Percentiles rank a stretch among this genome's conserved stretches.
These are phyloP conservation scores for Ruditapes philippinarum DNA, from an alignment of 1,140 invertebrate genomes.

Conservation along the genomic window DNA sequence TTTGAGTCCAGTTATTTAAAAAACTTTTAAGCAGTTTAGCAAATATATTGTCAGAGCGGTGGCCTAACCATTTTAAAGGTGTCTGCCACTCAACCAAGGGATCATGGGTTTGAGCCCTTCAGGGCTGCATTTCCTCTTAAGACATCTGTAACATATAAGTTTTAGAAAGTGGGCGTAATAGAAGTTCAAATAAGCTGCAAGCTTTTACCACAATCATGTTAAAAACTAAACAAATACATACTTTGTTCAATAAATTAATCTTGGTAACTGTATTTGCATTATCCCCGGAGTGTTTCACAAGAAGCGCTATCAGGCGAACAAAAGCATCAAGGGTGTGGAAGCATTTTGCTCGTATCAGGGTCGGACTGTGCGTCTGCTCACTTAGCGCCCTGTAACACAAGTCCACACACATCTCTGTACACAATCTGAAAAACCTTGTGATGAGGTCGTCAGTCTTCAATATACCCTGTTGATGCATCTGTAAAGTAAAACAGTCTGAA, in stretches of 20 bases:
- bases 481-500: no score
- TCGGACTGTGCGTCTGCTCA: constrained; percentile 87
- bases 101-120: no score
- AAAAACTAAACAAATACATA: constrained; percentile 84
- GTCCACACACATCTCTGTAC: constrained; percentile 98
- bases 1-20: no score
- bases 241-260: constrained; percentile 98
- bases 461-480: constrained; percentile 99
- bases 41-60: no score
- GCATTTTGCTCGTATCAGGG: constrained; percentile 94
- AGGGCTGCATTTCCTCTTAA: no score
- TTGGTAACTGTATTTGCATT: constrained; percentile 96
- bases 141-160: no score
- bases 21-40: no score
- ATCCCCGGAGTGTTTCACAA: constrained; percentile 97
- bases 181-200: no score
- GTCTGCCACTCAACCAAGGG: no score
- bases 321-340: constrained; percentile 98
- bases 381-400: constrained; percentile 94
- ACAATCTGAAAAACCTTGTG: constrained; percentile 98
- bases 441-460: constrained; percentile 99
- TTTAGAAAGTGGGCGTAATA: no score
- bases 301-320: constrained; percentile 96
- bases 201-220: no score
- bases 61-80: no score